A percentile compares a stretch with the other conserved stretches of the same genome.
phyloP scores from a whole-genome alignment of 53 echinoderm and acorn worm genomes.

The Patiria pectinifera region DNA sequence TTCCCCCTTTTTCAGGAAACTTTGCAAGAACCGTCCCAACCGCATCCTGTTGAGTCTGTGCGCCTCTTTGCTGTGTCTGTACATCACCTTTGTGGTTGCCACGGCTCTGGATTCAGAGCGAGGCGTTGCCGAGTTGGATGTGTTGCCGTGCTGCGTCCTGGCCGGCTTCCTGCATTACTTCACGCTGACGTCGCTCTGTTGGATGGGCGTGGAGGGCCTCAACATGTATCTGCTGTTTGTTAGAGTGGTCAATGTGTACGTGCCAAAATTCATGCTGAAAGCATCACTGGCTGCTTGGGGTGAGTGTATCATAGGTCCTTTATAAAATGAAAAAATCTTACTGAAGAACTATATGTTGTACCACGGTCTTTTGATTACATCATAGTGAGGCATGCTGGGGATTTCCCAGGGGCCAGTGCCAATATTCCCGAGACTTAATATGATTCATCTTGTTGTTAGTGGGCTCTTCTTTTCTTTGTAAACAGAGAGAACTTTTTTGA shows the following conservation, averaged over 20 bases:
- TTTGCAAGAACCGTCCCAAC: constrained; percentile 74
- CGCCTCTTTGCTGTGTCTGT: constrained; percentile 76
- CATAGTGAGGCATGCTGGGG: too few species aligned
- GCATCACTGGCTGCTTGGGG: constrained; percentile 72
- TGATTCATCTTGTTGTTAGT: too few species aligned
- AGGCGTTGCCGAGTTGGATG: constrained; percentile 59
- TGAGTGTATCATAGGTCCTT: not conserved
- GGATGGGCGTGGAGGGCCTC: constrained; percentile 94
- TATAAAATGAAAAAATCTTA: not conserved
- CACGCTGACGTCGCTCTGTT: constrained; percentile 78
- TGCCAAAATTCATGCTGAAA: constrained; percentile 73
- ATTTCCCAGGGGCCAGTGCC: too few species aligned
- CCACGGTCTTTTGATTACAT: too few species aligned
- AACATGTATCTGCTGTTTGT: constrained; percentile 95
- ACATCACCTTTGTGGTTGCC: constrained; percentile 76
- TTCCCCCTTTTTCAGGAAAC: constrained; percentile 66
- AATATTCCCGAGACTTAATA: too few species aligned
- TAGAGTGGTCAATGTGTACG: constrained; percentile 81
- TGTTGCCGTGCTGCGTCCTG: constrained; percentile 72
- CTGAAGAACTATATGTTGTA: too few species aligned
- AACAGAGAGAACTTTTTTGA: too few species aligned
- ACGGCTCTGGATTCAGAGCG: constrained; percentile 68
- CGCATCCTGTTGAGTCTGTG: constrained; percentile 85
- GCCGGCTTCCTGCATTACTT: constrained; percentile 91
- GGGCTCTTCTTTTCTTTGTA: too few species aligned